Conservation (phyloP, 2,797 vertebrate species). For the Enteromius radiatus region DNA sequence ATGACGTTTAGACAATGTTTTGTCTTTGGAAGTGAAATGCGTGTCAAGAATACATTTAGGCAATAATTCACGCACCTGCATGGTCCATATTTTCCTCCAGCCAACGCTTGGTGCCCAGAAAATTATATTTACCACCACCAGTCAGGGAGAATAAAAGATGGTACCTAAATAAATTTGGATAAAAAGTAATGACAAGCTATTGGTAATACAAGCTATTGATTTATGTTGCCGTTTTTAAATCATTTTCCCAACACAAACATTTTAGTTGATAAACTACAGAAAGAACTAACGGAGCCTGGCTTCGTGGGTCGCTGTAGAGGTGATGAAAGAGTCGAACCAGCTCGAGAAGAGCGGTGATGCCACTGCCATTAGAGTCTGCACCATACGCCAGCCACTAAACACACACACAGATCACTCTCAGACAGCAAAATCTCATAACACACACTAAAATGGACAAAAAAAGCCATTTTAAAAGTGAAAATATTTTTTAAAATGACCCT, state of each 20-base stretch:
- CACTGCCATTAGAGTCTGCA: conserved; percentile 84
- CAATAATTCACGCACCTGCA: conserved; percentile 69
- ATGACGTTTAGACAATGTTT: not conserved
- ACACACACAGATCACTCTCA: conserved; percentile 4
- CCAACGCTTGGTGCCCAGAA: conserved; percentile 83
- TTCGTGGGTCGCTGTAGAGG: conserved; percentile 75
- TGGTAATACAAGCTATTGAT: not conserved
- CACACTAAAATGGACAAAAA: not conserved
- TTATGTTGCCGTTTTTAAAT: not conserved
- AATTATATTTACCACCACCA: conserved; percentile 85
- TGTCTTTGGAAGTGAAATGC: not conserved
- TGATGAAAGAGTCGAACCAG: conserved; percentile 80
- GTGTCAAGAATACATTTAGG: not conserved
- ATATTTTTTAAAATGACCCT: not conserved
- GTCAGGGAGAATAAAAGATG: conserved; percentile 82
- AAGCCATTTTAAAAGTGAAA: not conserved
- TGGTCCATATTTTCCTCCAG: conserved; percentile 84
- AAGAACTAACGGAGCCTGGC: conserved; percentile 75
- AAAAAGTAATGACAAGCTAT: too few relatives aligned
- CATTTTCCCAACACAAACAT: not conserved
- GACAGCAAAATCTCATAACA: not conserved
- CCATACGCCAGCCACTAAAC: conserved; percentile 82
- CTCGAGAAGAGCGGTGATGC: conserved; percentile 79
- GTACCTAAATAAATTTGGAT: too few relatives aligned
- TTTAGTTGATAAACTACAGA: not conserved